These are phyloP conservation scores for Hypothenemus hampei DNA, from an alignment of 1,140 invertebrate genomes.

Conservation along the genomic window DNA sequence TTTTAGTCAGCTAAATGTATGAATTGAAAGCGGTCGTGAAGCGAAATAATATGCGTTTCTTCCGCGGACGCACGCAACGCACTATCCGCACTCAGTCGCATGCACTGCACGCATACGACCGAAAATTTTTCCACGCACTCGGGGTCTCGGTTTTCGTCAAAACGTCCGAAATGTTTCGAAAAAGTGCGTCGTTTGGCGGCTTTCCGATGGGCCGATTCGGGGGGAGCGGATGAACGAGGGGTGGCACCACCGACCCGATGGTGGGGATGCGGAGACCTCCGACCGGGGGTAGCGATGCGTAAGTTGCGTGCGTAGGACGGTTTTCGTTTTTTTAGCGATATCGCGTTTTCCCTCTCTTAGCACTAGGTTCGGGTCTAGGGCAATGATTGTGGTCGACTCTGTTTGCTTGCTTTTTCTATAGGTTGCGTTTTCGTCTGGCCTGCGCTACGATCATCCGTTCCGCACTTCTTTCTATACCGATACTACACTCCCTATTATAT, in stretches of 20 bases:
- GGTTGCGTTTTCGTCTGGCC: slow-evolving; percentile 15
- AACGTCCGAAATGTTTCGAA: slow-evolving; percentile 46
- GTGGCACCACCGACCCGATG: too few relatives aligned
- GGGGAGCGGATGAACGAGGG: too few relatives aligned
- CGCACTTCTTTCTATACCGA: too few relatives aligned
- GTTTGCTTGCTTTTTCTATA: slow-evolving; percentile 23
- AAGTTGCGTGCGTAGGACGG: slow-evolving; percentile 27
- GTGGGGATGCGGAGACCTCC: slow-evolving; percentile 29
- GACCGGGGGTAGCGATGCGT: slow-evolving; percentile 31
- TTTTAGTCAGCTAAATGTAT: slow-evolving; percentile 19
- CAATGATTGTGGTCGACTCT: too few relatives aligned
- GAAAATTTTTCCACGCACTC: slow-evolving; percentile 33
- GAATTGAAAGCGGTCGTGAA: slow-evolving; percentile 15
- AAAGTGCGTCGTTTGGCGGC: slow-evolving; percentile 44
- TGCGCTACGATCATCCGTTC: slow-evolving; percentile 13
- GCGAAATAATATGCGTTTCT: slow-evolving; percentile 23
- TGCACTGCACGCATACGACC: slow-evolving; percentile 21
- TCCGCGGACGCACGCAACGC: slow-evolving; percentile 21
- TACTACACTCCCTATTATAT: too few relatives aligned
- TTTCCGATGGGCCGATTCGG: slow-evolving; percentile 20
- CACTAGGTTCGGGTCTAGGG: slow-evolving; percentile 28
- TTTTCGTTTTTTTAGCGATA: slow-evolving; percentile 29
- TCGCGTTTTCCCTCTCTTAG: slow-evolving; percentile 21
- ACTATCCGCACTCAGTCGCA: slow-evolving; percentile 20
- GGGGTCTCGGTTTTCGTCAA: slow-evolving; percentile 41